Evolutionary conservation across 2,888 invertebrate species (phyloP).

Genomic region (Limnephilus auricula): DNA sequence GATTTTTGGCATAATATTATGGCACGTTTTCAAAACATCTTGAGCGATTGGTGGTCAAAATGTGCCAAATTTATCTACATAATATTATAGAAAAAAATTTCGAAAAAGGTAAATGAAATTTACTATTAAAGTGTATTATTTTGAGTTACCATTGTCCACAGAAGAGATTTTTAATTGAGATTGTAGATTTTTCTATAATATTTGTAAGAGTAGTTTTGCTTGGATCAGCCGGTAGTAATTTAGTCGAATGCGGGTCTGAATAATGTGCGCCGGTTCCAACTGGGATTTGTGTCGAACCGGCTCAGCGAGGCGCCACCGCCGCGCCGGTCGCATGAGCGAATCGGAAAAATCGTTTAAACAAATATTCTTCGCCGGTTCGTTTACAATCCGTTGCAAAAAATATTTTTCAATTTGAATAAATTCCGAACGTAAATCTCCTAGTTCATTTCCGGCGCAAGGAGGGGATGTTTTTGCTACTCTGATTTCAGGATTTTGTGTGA

Average conservation of each 20-base stretch:
- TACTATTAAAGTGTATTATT: too few species aligned
- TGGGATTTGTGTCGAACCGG: constrained; percentile 27
- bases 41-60: too few species aligned
- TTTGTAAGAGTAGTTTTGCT: not conserved
- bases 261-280: constrained; percentile 15
- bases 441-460: constrained; percentile 10
- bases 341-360: constrained; percentile 38
- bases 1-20: too few species aligned
- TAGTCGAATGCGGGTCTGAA: constrained; percentile 16
- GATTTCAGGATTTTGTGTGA: not conserved
- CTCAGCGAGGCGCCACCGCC: not conserved
- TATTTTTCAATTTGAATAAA: constrained; percentile 43
- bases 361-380: constrained; percentile 24
- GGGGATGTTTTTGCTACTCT: not conserved
- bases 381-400: constrained; percentile 37
- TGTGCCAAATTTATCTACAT: too few species aligned
- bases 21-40: too few species aligned
- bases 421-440: constrained; percentile 8
- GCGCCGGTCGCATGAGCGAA: constrained; percentile 12
- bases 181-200: not conserved
- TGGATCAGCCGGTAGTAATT: constrained; percentile 16
- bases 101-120: too few species aligned
- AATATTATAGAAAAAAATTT: too few species aligned
- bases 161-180: not conserved
- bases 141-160: too few species aligned